Evolutionary conservation across 1,140 invertebrate species (phyloP).

Genomic region (Lucilia sericata): DNA sequence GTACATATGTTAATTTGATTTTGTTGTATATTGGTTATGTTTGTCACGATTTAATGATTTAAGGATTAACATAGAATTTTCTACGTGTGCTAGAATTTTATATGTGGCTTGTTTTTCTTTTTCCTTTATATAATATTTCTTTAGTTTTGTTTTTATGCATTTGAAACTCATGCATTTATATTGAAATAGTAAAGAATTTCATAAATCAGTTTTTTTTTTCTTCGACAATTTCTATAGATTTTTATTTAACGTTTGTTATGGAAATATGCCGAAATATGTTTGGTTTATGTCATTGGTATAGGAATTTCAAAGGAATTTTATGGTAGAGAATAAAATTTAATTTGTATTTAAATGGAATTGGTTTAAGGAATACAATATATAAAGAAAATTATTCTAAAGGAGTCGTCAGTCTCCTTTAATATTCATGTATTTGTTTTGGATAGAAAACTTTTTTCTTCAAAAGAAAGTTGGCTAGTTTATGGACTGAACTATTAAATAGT

Average conservation of each 20-base stretch:
- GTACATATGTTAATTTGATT: neutral
- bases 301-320: neutral
- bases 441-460: too few relatives aligned
- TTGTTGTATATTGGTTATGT: slow-evolving; percentile 2
- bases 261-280: neutral
- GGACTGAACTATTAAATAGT: too few relatives aligned
- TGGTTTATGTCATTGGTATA: neutral
- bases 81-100: slow-evolving; percentile 20
- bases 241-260: neutral
- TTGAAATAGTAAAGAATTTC: neutral
- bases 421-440: too few relatives aligned
- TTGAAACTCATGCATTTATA: neutral
- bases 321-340: neutral
- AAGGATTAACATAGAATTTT: slow-evolving; percentile 27
- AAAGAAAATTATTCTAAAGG: too few relatives aligned
- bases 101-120: neutral
- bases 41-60: slow-evolving; percentile 27
- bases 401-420: too few relatives aligned
- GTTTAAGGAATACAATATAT: too few relatives aligned
- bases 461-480: too few relatives aligned
- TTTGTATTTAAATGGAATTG: neutral
- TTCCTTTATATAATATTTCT: neutral
- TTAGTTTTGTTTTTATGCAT: neutral
- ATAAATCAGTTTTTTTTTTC: neutral
- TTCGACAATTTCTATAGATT: neutral